These are phyloP conservation scores for Burhinus bistriatus DNA, from an alignment of 2,113 vertebrate genomes.

Conservation along the genomic window DNA sequence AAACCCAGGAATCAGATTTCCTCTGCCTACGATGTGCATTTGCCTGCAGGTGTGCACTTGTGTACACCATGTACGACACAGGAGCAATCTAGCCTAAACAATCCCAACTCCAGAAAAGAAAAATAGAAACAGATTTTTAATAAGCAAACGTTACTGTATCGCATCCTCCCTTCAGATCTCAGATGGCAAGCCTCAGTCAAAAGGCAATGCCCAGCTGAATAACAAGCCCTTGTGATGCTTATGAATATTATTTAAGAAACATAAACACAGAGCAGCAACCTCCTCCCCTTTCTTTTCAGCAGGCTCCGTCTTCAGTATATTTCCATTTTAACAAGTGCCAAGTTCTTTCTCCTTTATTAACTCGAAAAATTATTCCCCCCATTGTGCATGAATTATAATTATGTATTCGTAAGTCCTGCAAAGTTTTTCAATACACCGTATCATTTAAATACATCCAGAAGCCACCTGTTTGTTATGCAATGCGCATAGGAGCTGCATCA, in stretches of 20 bases:
- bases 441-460: constrained; percentile 43
- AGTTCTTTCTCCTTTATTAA: constrained; percentile 20
- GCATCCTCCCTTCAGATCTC: not conserved
- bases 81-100: not conserved
- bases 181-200: not conserved
- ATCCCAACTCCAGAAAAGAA: not conserved
- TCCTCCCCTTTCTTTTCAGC: not conserved
- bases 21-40: not conserved
- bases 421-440: constrained; percentile 30
- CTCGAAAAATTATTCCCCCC: not conserved
- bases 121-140: not conserved
- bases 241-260: not conserved
- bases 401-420: constrained; percentile 32
- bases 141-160: rapidly evolving
- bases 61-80: not conserved
- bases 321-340: constrained; percentile 1
- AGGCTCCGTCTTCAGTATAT: not conserved
- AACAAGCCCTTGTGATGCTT: not conserved
- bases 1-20: not conserved
- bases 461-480: constrained; percentile 62
- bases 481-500: constrained; percentile 3
- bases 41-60: not conserved
- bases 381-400: not conserved
- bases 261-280: not conserved
- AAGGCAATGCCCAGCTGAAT: not conserved